phyloP scores from a whole-genome alignment of 2,113 vertebrate genomes.

The Recurvirostra avosetta region DNA sequence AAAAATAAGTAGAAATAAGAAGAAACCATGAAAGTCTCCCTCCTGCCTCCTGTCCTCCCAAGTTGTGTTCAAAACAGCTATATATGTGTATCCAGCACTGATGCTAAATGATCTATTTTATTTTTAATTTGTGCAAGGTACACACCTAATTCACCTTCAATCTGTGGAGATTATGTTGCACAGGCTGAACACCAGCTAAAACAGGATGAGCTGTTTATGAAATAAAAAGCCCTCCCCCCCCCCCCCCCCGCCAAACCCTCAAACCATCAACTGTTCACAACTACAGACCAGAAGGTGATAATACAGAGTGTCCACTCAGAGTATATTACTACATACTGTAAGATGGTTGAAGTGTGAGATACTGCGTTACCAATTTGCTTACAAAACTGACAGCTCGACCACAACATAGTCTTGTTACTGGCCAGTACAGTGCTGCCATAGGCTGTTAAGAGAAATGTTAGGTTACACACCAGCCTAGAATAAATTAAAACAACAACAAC shows the following conservation, averaged over 20 bases:
- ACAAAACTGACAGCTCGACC: not conserved
- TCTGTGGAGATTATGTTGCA: not conserved
- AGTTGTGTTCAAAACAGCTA: not conserved
- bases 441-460: not conserved
- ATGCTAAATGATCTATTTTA: not conserved
- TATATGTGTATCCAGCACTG: rapidly evolving
- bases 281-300: not conserved
- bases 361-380: not conserved
- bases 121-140: not conserved
- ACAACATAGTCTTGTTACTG: not conserved
- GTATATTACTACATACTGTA: too few species aligned
- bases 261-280: not conserved
- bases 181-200: not conserved
- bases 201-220: not conserved
- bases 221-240: not conserved
- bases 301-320: not conserved
- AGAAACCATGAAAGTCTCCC: not conserved
- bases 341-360: too few species aligned
- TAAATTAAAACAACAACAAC: not conserved
- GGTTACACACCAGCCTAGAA: not conserved
- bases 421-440: not conserved
- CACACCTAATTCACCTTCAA: too few species aligned
- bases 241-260: not conserved
- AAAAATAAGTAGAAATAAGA: not conserved
- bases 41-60: not conserved